Percentiles rank a stretch among this genome's conserved stretches.
phyloP scores from a whole-genome alignment of 2,888 invertebrate genomes.

The Drosophila sordidula region DNA sequence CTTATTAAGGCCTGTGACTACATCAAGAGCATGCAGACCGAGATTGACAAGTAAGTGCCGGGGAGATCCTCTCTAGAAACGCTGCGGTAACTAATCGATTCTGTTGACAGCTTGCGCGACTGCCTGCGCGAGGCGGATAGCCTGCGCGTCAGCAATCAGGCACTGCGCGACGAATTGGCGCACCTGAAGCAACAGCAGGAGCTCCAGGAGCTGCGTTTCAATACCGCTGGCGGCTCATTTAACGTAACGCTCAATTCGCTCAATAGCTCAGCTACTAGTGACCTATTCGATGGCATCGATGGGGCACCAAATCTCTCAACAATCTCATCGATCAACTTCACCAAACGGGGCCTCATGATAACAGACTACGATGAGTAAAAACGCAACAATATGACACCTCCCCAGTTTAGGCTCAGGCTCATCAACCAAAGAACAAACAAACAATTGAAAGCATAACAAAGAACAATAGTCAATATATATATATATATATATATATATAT shows the following conservation, averaged over 20 bases:
- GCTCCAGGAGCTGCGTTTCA: conserved; percentile 62
- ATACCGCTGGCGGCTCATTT: conserved; percentile 61
- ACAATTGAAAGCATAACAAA: conserved; percentile 22
- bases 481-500: background rate
- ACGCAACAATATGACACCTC: background rate
- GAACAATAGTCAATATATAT: conserved; percentile 47
- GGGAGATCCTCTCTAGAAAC: background rate
- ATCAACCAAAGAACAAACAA: conserved; percentile 54
- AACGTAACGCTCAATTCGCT: conserved; percentile 73
- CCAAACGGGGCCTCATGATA: conserved; percentile 81
- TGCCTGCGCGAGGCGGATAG: conserved; percentile 82
- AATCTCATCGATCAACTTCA: conserved; percentile 65
- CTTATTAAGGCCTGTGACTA: conserved; percentile 98
- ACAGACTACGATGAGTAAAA: conserved; percentile 79
- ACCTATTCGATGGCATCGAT: conserved; percentile 71
- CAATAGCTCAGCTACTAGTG: conserved; percentile 72
- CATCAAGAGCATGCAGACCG: conserved; percentile 92
- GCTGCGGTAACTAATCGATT: background rate
- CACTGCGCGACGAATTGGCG: conserved; percentile 76
- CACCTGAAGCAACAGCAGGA: conserved; percentile 73
- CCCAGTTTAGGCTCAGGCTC: conserved; percentile 14
- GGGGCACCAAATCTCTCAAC: conserved; percentile 54
- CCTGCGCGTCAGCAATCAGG: conserved; percentile 79
- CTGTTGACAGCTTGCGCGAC: conserved; percentile 74
- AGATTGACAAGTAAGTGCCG: conserved; percentile 88